Percentiles rank a stretch among this genome's conserved stretches.
Evolutionary conservation across 2,113 vertebrate species (phyloP).

Genomic region (Charadrius vociferus): DNA sequence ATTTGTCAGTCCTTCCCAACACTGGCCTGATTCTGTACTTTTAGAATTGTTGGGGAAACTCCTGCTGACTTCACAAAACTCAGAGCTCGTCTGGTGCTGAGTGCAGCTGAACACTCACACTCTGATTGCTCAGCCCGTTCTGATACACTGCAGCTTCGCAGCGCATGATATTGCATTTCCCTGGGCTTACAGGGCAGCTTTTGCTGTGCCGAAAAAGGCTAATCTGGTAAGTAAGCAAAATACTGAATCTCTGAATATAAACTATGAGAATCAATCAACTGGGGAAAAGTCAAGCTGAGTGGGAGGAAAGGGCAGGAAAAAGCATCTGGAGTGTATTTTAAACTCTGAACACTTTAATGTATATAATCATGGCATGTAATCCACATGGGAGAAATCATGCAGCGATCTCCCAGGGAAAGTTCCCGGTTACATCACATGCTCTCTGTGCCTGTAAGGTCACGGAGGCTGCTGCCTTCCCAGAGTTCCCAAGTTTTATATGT

Average conservation of each 20-base stretch:
- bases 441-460: background rate
- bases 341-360: background rate
- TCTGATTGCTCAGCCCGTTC: background rate
- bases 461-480: background rate
- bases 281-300: conserved; percentile 1
- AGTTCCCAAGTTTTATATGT: background rate
- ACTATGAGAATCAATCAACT: background rate
- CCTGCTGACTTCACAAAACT: conserved; percentile 12
- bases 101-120: background rate
- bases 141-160: background rate
- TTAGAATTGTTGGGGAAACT: background rate
- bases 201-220: background rate
- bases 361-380: background rate
- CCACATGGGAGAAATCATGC: background rate
- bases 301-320: conserved; percentile 29
- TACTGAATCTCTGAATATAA: background rate
- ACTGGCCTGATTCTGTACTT: background rate
- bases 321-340: conserved; percentile 39
- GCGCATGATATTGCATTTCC: background rate
- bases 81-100: background rate
- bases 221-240: background rate
- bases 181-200: background rate
- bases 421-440: background rate
- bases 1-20: background rate
- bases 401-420: background rate